Evolutionary conservation across 1,140 invertebrate genomes (phyloP).

Genomic region (Drosophila pseudoobscura): DNA sequence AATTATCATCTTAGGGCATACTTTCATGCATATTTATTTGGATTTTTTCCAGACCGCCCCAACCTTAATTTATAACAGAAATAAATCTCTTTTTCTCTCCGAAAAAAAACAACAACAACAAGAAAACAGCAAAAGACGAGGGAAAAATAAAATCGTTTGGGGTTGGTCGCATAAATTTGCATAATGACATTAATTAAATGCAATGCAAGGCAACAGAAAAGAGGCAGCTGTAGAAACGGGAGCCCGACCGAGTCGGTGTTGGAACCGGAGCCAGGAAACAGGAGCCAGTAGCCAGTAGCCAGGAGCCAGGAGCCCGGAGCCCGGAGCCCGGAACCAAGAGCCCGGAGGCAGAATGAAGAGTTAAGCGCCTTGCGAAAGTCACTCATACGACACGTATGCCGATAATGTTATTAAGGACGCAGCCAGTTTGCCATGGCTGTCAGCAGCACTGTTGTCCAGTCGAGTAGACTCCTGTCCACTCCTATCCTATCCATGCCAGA

Average conservation of each 20-base stretch:
- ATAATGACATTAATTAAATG: slow-evolving; percentile 79
- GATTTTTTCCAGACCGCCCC: slow-evolving; percentile 13
- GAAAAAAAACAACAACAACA: slow-evolving; percentile 16
- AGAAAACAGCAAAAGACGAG: slow-evolving; percentile 36
- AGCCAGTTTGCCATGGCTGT: slow-evolving; percentile 45
- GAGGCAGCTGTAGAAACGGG: slow-evolving; percentile 6
- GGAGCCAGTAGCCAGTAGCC: too few species aligned
- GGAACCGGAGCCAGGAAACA: neutral
- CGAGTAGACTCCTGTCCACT: neutral
- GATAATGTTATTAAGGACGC: slow-evolving; percentile 72
- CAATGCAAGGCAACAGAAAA: slow-evolving; percentile 49
- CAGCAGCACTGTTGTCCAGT: slow-evolving; percentile 20
- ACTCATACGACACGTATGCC: slow-evolving; percentile 71
- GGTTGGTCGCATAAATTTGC: slow-evolving; percentile 70
- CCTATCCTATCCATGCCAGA: neutral
- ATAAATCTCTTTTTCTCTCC: slow-evolving; percentile 54
- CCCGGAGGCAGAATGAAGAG: slow-evolving; percentile 1
- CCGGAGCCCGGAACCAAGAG: neutral
- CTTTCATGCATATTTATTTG: slow-evolving; percentile 52
- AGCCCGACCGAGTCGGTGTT: neutral
- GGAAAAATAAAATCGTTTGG: slow-evolving; percentile 52
- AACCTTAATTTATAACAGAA: slow-evolving; percentile 59
- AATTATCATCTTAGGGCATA: slow-evolving; percentile 54
- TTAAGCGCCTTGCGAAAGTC: slow-evolving; percentile 47
- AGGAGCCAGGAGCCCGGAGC: too few species aligned